Base-by-base conservation (phyloP, 2,113 vertebrate species). In the Microtus montanus region DNA sequence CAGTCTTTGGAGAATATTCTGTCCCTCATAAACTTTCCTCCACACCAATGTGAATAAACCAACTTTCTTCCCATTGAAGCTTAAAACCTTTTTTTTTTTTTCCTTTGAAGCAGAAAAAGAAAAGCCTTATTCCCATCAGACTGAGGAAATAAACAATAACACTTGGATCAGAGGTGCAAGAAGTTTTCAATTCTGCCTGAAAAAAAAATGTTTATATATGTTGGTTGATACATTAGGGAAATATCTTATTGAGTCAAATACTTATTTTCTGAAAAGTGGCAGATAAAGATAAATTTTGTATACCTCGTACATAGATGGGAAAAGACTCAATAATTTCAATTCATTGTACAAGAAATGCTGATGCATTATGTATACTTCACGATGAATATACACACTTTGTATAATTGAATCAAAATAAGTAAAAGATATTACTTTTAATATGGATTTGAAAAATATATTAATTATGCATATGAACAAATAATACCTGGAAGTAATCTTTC, bases 11-110 rank as follows among this genome's bases (percentile, higher is more conserved):
- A 98, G 95, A 96, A 95, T 98, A 98, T 98, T 97, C 87, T 98
- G 98, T 98, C 98, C 93, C 97, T 96, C 97, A 75, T 96, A 98
- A 98, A 98, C 97, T 98, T 92, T 97, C 98, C 98, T 99, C 98
- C 98, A 98, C 97, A 98, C 97, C 98, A 98, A 98, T 98, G 97
- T 98, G 98, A 98, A 97, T 97, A 97, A 97, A 98, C 97, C 93
- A 94, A 94, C 96, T 95, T 98, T 98, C 19, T 35, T 98, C 97
- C 97, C 97, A 61, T 49, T 49, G 97, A 98, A 99, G n/a, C 93
- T 96, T 92, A 97, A 96, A 96, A 96, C 92, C 80, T 95, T 88
- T 95, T 95, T 97, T 95, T 95, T 97, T 96, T 96, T 94, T 73
- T 96, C 74, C 74, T 95, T 97, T 97, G 95, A 94, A 98, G 91